These are phyloP conservation scores for Drosophila parabipectinata DNA, from an alignment of 1,140 invertebrate genomes.

Conservation along the genomic window DNA sequence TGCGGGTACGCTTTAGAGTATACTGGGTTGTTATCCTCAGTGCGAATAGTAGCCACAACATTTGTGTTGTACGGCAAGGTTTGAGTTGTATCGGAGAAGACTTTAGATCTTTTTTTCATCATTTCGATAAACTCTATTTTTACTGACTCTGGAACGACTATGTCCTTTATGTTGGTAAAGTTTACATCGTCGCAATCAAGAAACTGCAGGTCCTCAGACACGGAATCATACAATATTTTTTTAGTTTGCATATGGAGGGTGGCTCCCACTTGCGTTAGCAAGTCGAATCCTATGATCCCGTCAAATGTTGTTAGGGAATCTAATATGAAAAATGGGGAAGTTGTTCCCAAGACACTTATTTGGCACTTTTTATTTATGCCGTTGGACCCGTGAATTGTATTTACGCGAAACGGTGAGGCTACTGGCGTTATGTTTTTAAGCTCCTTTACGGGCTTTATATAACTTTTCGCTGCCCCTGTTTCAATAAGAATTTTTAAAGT, in stretches of 20 bases:
- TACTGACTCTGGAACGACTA: slow-evolving; percentile 1
- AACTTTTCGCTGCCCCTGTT: slow-evolving; percentile 3
- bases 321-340: slow-evolving; percentile 6
- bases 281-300: slow-evolving; percentile 2
- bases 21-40: too few relatives aligned
- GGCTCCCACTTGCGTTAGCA: slow-evolving; percentile 1
- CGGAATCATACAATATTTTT: slow-evolving; percentile 4
- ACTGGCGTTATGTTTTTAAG: slow-evolving; percentile 4
- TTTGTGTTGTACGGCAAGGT: background rate
- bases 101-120: too few relatives aligned
- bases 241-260: slow-evolving; percentile 4
- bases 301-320: slow-evolving; percentile 5
- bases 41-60: too few relatives aligned
- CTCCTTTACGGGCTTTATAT: slow-evolving; percentile 2
- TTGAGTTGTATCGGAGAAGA: background rate
- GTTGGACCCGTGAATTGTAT: background rate
- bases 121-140: too few relatives aligned
- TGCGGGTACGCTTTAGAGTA: slow-evolving; percentile 2
- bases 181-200: background rate
- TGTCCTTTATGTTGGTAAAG: slow-evolving; percentile 5
- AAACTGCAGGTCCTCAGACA: slow-evolving; percentile 4
- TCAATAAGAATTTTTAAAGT: slow-evolving; percentile 6
- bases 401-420: slow-evolving; percentile 1
- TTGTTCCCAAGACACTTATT: slow-evolving; percentile 4
- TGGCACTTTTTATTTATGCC: background rate